Base-by-base conservation (phyloP, 2,888 invertebrate species). In the Noctua janthina region DNA sequence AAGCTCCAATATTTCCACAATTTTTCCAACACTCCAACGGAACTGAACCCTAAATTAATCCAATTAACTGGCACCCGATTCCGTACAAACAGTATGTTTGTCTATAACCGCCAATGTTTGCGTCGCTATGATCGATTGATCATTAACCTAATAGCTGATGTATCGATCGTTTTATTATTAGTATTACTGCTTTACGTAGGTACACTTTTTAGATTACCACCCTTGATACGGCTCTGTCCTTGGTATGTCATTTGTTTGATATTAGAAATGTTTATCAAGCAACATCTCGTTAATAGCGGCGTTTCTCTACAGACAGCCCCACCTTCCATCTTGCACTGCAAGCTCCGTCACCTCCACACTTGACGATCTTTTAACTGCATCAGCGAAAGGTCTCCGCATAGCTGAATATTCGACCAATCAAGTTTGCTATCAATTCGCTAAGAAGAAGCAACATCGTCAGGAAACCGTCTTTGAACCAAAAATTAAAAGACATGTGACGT, bases 121-220 rank as follows among this genome's bases (percentile, higher is more conserved):
- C 90, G 83, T 78, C 83, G 91, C 91, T 87, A 94, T 94, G 95
- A 95, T 93, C 94, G 93, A 95, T 95, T 91, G 93, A 93, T 94
- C 94, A 95, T 95, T 92, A 92, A 90, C 89, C 82, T 93, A 93
- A 93, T 93, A 91, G 93, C 72, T 87, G 84, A 87, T 82, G 84
- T 87, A 88, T 90, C 76, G 84, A 86, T 72, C 73, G 67, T 89
- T 89, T 84, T 86, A 79, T 84, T 81, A 81, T 64, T 64, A 35
- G 64, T 35, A 64, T 82, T 74, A 80, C 35, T 72, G 66, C 56
- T 81, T 71, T 81, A 76, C 6, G 62, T 78, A n/a, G 35, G 23
- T 74, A 74, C 46, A 43, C 35, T 39, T 83, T 83, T 84, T 77
- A 70, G 83, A 79, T 87, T 43, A 66, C 35, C 66, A 59, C 20